Base-by-base conservation (phyloP, 1,140 invertebrate genomes). In the Sarcophaga peregrina region DNA sequence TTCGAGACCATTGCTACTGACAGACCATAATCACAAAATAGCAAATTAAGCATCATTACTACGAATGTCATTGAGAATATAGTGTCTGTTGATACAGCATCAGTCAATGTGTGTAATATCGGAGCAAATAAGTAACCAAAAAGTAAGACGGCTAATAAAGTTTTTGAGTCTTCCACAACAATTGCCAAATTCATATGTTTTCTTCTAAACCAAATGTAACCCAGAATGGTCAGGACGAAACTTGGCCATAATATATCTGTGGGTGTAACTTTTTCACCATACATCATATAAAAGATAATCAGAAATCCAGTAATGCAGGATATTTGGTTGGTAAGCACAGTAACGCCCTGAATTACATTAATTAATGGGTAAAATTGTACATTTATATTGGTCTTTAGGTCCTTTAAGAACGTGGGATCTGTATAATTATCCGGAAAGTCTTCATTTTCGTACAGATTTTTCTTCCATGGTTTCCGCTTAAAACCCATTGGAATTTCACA, bases 31-130 rank as follows among this genome's bases (percentile, higher is more conserved):
- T 99, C 96, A 87, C 96, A 96, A 87, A 98, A 98, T 82, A 97
- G 92, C 52, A 99, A 91, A 92, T 99, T 97, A 8, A 96, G 91
- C 0, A 97, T 85, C 90, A 99, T 94, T 94, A 98, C 97, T 54
- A 97, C 92, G 75, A 95, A 94, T 25, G 97, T 94, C 92, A 95
- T 97, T 1, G 96, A 95, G 87, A 98, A 98, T 87, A 99, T 98
- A 3, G 98, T 98, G 90, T 99, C 98, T 1, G 98, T 99, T 87
- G 97, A 98, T 0, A 99, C 96, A 0, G 97, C 97, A 90, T 98
- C 96, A 0, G 98, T 99, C 50, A 99, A 91, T 0, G 97, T 98
- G 90, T 98, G 96, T n/a, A 99, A 91, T 45, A 98, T 93, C 0
- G 97, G 97, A 0, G 97, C 97, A 74, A 98, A 92, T 58, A 97